Evolutionary conservation across 2,797 vertebrate species (phyloP).

Genomic region (Brachyalestes nurse): DNA sequence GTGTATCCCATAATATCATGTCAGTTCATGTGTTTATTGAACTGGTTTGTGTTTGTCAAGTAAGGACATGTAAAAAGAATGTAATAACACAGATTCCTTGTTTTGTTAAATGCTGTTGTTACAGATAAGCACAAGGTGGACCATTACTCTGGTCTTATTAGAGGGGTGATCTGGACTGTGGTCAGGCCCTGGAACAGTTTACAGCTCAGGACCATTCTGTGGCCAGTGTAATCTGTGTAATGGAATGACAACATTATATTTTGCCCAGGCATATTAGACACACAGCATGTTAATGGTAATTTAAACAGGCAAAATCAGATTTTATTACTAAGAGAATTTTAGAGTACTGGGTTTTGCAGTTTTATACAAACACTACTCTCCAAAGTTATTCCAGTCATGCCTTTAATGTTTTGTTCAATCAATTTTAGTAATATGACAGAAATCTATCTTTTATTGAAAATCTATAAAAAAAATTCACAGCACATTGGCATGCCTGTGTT

Average conservation of each 20-base stretch:
- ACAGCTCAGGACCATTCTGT: background rate
- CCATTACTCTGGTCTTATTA: background rate
- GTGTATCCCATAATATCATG: no score
- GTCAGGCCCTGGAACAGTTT: background rate
- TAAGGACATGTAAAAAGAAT: background rate
- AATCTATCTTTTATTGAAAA: no score
- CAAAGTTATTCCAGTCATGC: no score
- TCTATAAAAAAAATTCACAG: no score
- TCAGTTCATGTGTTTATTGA: background rate
- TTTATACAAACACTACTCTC: no score
- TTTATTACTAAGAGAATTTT: no score
- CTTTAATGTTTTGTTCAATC: no score
- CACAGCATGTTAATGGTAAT: background rate
- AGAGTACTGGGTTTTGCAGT: no score
- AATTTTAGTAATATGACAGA: no score
- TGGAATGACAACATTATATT: conserved; percentile 3
- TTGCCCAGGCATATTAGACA: background rate
- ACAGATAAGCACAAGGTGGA: conserved; percentile 4
- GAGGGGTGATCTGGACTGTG: background rate
- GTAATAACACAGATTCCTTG: background rate
- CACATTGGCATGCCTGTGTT: background rate
- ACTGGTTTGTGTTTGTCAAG: background rate
- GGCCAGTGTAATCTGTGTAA: background rate
- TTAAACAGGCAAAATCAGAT: background rate
- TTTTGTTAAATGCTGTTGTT: conserved; percentile 8